phyloP scores from a whole-genome alignment of 2,113 vertebrate species.

The Vulpes ferrilata region DNA sequence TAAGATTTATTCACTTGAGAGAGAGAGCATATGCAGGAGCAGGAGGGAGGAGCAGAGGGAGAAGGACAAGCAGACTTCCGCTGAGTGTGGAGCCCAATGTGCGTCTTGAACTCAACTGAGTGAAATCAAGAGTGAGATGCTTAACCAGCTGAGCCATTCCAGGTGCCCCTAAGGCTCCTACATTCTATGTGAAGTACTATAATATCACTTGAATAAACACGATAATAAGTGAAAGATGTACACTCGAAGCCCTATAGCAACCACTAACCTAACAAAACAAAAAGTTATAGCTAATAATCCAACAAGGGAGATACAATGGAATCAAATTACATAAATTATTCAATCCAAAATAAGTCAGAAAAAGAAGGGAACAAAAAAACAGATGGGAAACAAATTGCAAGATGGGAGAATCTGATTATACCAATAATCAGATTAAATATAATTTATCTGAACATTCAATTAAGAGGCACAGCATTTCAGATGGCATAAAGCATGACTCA shows the following conservation, averaged over 20 bases:
- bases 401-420: not conserved
- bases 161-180: not conserved
- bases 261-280: not conserved
- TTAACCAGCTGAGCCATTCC: not conserved
- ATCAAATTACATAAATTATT: not conserved
- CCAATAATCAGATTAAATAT: conserved; percentile 32
- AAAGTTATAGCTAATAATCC: not conserved
- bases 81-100: not conserved
- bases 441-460: not conserved
- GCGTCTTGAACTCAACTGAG: not conserved
- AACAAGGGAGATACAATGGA: not conserved
- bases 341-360: not conserved
- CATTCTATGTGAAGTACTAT: not conserved
- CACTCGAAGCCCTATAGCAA: not conserved
- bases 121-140: not conserved
- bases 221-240: not conserved
- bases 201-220: not conserved
- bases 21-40: not conserved
- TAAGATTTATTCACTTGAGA: not conserved
- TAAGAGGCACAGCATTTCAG: not conserved
- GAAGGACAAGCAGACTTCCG: not conserved
- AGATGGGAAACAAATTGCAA: not conserved
- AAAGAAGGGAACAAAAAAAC: not conserved
- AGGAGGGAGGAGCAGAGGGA: not conserved
- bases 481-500: not conserved